phyloP scores from a whole-genome alignment of 2,797 vertebrate genomes.

The Pseudochirops corinnae region DNA sequence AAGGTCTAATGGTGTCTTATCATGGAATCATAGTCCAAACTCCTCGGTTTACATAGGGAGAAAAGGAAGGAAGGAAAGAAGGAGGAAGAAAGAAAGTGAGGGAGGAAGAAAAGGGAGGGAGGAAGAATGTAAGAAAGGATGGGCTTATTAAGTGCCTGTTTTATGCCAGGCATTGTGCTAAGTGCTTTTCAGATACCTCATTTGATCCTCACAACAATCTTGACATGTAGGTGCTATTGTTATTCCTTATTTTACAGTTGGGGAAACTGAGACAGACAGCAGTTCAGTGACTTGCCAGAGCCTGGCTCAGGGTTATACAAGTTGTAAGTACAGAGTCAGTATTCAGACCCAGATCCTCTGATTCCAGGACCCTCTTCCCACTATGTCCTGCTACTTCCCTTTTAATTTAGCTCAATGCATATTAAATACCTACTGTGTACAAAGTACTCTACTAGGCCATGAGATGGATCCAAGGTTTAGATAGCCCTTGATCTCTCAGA shows the following conservation, averaged over 20 bases:
- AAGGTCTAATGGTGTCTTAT: not conserved
- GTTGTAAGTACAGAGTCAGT: not conserved
- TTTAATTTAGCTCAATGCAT: not conserved
- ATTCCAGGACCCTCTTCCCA: not conserved
- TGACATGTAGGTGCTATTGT: not conserved
- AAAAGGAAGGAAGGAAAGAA: not conserved
- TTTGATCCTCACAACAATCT: not conserved
- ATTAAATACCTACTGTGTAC: not conserved
- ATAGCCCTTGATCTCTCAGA: not conserved
- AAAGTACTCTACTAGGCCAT: not conserved
- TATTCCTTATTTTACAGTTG: not conserved
- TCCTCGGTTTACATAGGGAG: no score
- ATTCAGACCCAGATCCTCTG: not conserved
- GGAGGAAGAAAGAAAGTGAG: no score
- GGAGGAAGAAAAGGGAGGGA: not conserved
- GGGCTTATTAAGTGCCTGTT: not conserved
- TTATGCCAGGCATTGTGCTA: not conserved
- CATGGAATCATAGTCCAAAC: not conserved
- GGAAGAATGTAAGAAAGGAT: not conserved
- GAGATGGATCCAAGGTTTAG: not conserved
- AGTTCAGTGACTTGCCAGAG: not conserved
- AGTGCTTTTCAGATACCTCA: not conserved
- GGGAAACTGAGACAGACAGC: not conserved
- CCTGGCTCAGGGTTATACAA: not conserved
- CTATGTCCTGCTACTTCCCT: not conserved